A percentile compares a stretch with the other conserved stretches of the same genome.
Evolutionary conservation across 2,888 invertebrate species (phyloP).

Genomic region (Fragum fragum): DNA sequence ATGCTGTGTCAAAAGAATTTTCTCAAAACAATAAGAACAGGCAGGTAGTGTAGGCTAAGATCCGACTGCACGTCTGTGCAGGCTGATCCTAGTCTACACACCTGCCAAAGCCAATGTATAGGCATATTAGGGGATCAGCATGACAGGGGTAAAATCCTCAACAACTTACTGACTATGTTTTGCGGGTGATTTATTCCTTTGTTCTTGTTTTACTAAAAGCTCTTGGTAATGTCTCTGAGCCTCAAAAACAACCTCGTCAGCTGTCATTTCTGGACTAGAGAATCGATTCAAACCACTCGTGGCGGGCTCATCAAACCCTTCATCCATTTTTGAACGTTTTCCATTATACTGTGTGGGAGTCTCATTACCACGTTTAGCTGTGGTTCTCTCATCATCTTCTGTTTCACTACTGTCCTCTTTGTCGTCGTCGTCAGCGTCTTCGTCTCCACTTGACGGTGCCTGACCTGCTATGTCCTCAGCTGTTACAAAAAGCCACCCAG

Average conservation of each 20-base stretch:
- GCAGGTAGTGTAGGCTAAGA: no score
- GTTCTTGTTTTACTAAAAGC: conserved; percentile 28
- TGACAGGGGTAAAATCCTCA: no score
- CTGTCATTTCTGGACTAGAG: conserved; percentile 53
- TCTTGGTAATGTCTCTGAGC: conserved; percentile 37
- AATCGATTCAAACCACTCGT: neutral
- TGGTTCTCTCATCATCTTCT: neutral
- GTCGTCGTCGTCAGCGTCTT: conserved; percentile 33
- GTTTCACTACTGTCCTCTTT: conserved; percentile 16
- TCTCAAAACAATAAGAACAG: no score
- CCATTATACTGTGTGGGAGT: neutral
- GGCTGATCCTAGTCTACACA: no score
- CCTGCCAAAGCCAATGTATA: no score
- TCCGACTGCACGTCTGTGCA: no score
- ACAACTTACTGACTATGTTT: neutral
- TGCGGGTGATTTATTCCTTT: neutral
- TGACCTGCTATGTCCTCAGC: conserved; percentile 58
- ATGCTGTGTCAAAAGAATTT: no score
- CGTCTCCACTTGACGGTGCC: conserved; percentile 46
- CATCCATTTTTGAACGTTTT: conserved; percentile 11
- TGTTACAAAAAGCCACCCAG: no score
- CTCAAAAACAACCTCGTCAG: conserved; percentile 48
- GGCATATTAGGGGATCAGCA: no score
- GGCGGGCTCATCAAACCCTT: conserved; percentile 1
- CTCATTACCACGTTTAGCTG: neutral